Conservation (phyloP, 2,888 invertebrate genomes). For the Blomia tropicalis region DNA sequence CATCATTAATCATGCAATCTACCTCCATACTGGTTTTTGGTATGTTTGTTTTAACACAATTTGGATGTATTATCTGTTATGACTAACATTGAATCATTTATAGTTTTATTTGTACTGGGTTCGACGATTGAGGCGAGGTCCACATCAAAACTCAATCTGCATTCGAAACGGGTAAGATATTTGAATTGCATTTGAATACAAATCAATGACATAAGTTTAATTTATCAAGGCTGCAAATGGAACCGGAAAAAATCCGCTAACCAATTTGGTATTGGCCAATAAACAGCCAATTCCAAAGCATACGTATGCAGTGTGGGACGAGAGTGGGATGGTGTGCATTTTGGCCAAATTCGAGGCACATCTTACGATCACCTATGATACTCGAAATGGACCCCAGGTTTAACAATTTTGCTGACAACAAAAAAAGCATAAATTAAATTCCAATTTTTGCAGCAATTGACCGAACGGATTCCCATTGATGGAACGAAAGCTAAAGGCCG, state of each 20-base stretch:
- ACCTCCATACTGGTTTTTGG: too few species aligned
- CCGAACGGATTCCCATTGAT: constrained; percentile 21
- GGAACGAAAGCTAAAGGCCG: constrained; percentile 27
- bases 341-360: constrained; percentile 30
- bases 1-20: too few species aligned
- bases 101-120: too few species aligned
- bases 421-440: neutral
- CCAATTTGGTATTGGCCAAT: constrained; percentile 21
- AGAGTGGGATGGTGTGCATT: constrained; percentile 29
- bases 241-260: neutral
- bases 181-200: too few species aligned
- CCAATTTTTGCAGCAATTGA: constrained; percentile 21
- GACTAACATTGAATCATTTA: too few species aligned
- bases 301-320: constrained; percentile 30
- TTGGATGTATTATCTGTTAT: too few species aligned
- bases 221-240: neutral
- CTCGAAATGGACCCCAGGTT: constrained; percentile 28
- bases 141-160: too few species aligned
- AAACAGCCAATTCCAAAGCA: constrained; percentile 29
- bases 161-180: too few species aligned
- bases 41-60: too few species aligned
- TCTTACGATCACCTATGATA: constrained; percentile 30
- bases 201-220: too few species aligned
- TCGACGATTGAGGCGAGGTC: too few species aligned
- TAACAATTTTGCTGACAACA: too few species aligned